Evolutionary conservation across 2,797 vertebrate species (phyloP), one percentile per base, ranked within the genome.

Genomic region (Microctenopoma stevenorrisi): DNA sequence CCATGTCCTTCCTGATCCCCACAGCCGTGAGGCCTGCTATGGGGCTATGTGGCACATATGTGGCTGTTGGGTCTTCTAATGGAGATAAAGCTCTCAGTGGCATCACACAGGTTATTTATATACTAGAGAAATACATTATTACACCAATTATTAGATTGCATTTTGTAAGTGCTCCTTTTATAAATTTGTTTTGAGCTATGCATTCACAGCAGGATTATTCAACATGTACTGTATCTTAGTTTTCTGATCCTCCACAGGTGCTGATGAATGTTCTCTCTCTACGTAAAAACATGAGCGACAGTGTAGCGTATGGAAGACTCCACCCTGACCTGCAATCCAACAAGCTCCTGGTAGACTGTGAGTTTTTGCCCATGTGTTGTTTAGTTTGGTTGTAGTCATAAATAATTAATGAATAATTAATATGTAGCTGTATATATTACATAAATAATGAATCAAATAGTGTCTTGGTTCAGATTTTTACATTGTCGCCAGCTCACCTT

Each of bases 211-310:
- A 33, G 9, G 30, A 2, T 63, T 53, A 16, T 57, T 78, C 4
- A 51, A 2, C 44, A 16, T n/a, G 3, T 7, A 13, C 49, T 4
- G 52, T 33, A 9, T 22, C 22, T 51, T 71, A 4, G 7, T 63
- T 63, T 57, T 66, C 1, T 64, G 8, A 58, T 72, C 13, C 2
- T 51, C 43, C 13, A 46, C 90, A 99, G 98, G 97, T 98, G 86
- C 91, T 99, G 90, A 91, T 99, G 76, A 98, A 98, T 68, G 94
- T 99, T 81, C 86, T 99, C 82, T 96, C 96, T 0, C 93, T 94
- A 25, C 96, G 96, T 86, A 96, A 95, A 89, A 99, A 98, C 65
- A 92, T 99, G 91, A 99, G 94, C 80, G 97, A 99, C 87, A 99
- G 98, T 86, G 89, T 99, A 66, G 93, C 96, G 0, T 93, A 92